Conservation (phyloP, 2,797 vertebrate genomes). For the Pachyuromys duprasi region DNA sequence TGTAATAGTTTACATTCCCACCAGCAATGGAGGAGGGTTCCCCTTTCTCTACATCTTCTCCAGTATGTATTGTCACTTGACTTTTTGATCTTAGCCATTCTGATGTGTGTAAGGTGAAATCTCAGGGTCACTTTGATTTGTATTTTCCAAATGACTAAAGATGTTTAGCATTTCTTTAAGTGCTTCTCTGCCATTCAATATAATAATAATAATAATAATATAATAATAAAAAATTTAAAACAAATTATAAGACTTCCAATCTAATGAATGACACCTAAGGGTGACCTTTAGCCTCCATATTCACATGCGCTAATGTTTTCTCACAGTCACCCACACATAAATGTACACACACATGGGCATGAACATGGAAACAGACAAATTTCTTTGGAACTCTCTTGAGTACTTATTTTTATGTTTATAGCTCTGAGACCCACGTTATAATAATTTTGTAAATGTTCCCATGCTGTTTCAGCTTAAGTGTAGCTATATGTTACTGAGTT, state of each 20-base stretch:
- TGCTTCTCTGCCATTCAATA: too few species aligned
- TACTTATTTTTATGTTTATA: conserved; percentile 3
- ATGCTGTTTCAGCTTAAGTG: conserved; percentile 16
- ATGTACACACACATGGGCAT: background rate
- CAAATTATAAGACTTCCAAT: background rate
- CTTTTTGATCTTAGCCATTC: too few species aligned
- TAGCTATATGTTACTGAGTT: conserved; percentile 4
- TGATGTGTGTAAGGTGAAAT: too few species aligned
- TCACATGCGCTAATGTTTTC: background rate
- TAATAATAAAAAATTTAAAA: background rate
- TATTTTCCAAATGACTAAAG: too few species aligned
- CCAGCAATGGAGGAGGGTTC: too few species aligned
- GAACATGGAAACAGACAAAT: background rate
- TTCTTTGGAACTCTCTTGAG: background rate
- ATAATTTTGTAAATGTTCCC: conserved; percentile 38
- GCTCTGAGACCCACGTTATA: background rate
- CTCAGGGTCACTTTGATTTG: too few species aligned
- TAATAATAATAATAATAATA: too few species aligned
- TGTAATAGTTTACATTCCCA: too few species aligned
- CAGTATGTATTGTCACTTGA: too few species aligned
- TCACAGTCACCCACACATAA: background rate
- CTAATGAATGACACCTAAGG: background rate
- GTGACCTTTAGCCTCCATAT: background rate
- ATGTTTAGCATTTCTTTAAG: too few species aligned
- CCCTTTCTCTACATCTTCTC: too few species aligned